Evolutionary conservation across 2,888 invertebrate species (phyloP).

Genomic region (Chymomyza procnemis): DNA sequence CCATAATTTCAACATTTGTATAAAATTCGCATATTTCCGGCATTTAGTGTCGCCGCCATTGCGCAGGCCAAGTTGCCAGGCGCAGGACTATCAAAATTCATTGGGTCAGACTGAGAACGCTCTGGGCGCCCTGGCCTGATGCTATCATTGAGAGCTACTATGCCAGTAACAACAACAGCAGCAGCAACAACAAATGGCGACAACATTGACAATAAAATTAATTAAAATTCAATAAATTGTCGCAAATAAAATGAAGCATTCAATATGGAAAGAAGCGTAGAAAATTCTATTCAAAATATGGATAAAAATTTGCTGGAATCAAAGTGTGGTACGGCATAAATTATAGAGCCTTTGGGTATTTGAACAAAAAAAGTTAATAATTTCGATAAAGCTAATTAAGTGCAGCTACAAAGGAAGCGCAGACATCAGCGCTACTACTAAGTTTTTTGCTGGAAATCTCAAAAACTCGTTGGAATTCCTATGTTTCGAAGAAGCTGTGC

Average conservation of each 20-base stretch:
- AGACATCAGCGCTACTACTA: too few species aligned
- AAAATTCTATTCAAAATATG: neutral
- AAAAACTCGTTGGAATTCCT: too few species aligned
- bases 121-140: slow-evolving; percentile 15
- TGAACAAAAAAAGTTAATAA: too few species aligned
- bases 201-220: slow-evolving; percentile 58
- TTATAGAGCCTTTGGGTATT: neutral
- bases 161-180: slow-evolving; percentile 25
- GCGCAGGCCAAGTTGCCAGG: slow-evolving; percentile 6
- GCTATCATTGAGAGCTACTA: slow-evolving; percentile 59
- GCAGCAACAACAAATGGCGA: slow-evolving; percentile 35
- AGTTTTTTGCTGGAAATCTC: too few species aligned
- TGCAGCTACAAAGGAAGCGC: too few species aligned
- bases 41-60: slow-evolving; percentile 16
- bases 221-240: slow-evolving; percentile 71
- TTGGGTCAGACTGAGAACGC: neutral
- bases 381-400: too few species aligned
- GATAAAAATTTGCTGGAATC: slow-evolving; percentile 15
- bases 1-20: slow-evolving; percentile 60
- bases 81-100: neutral
- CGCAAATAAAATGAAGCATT: slow-evolving; percentile 52
- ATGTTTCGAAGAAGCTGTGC: too few species aligned
- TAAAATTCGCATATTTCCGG: slow-evolving; percentile 41
- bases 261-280: slow-evolving; percentile 13
- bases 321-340: neutral